A percentile compares a stretch with the other conserved stretches of the same genome.
These are phyloP conservation scores for Patella pellucida DNA, from an alignment of 2,888 invertebrate species.

Conservation along the genomic window DNA sequence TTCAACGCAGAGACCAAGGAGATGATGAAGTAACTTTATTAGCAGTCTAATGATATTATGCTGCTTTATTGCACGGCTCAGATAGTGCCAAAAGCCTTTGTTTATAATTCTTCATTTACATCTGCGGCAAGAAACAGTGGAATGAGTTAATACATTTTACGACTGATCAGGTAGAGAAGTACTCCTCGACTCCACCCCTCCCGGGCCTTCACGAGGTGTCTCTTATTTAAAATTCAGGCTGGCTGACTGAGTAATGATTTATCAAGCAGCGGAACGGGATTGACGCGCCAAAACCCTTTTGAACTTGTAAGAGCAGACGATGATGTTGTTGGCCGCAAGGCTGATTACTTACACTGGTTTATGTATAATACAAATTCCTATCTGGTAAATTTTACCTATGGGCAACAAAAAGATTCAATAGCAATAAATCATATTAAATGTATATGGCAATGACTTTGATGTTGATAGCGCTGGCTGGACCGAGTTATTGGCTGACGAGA, in stretches of 20 bases:
- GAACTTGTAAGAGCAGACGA: background rate
- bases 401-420: background rate
- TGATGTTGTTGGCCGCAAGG: background rate
- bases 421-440: background rate
- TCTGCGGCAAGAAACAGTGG: background rate
- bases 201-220: background rate
- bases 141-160: constrained; percentile 5
- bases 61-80: background rate
- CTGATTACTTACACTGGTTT: constrained; percentile 9
- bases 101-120: constrained; percentile 12
- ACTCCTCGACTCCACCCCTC: background rate
- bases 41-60: constrained; percentile 11
- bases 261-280: too few species aligned
- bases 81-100: background rate
- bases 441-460: constrained; percentile 1
- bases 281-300: background rate
- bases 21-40: constrained; percentile 8
- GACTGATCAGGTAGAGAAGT: constrained; percentile 9
- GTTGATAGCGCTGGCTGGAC: background rate
- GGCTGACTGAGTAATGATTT: too few species aligned
- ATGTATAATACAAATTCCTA: background rate
- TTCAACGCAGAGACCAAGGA: background rate
- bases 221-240: too few species aligned
- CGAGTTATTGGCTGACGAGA: background rate
- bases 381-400: background rate